Base-by-base conservation (phyloP, 2,113 vertebrate genomes). In the Nothobranchius kuhntae region DNA sequence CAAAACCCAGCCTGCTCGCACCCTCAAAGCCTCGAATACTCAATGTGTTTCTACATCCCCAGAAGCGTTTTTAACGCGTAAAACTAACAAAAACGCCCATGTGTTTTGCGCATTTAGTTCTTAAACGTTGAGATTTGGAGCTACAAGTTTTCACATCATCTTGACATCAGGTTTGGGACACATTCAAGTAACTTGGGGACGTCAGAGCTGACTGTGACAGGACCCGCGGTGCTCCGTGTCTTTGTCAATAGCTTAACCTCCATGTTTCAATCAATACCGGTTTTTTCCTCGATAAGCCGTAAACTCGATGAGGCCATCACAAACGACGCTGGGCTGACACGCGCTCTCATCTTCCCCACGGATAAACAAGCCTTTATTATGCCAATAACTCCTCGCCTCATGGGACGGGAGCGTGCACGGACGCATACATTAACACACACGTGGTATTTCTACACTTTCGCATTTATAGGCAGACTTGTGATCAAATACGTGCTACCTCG, bases 281-380 rank as follows among this genome's bases (percentile, higher is more conserved):
- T 81, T 80, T 78, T 83, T 57, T 74, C 75, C 65, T 85, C 87
- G 71, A 83, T 89, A 86, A 89, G 82, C 86, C 77, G n/a, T 44
- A 65, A 53, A 85, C 78, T 90, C 92, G 82, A 91, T 89, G 73
- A 86, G 86, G 80, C 91, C 92, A 91, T 91, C 83, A 71, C 75
- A 80, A 83, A 74, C 84, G 87, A 83, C 61, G 83, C 73, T 78
- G 81, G 86, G 82, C 73, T 78, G 81, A 87, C 79, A 75, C 71
- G 71, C 66, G 73, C 79, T 81, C 80, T 73, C 86, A 81, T 88
- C 78, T 71, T 75, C 65, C 71, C 66, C 77, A 57, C 75, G 81
- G 82, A 90, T 90, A 89, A 91, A 87, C 85, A 86, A 68, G 82
- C 83, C 74, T 85, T 86, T 79, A 69, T 86, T 82, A 77, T 90